Base-by-base conservation (phyloP, 2,113 vertebrate genomes). In the Mormyrus iriodes region DNA sequence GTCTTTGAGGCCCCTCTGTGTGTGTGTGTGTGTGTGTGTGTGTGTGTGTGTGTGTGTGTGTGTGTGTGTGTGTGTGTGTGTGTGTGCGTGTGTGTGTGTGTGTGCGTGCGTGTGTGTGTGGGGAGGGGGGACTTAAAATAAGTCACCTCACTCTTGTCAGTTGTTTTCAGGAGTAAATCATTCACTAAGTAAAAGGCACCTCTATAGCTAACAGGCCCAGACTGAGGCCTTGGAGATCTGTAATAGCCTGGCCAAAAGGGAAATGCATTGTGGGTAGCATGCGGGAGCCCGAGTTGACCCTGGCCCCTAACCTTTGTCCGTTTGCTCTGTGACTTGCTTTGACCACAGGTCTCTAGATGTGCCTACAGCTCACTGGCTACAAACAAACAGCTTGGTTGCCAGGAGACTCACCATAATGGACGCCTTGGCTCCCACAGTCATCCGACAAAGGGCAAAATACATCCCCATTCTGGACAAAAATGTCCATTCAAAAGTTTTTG, bases 371-470 rank as follows among this genome's bases (percentile, higher is more conserved):
- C 39, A 89, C 58, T 97, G 96, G 97, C 94, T 97, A 21, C 95
- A 94, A 91, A 94, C 58, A 21, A 93, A 96, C 7, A 93, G 96
- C 65, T 93, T 97, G 90, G 92, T 91, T 53, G 95, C 96, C 84
- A 95, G 90, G 91, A 91, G 92, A 89, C 96, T 97, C 83, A 97
- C 97, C 83, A 91, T 97, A 90, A 93, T 94, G 93, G 95, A 97
- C 88, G 94, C 93, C 85, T 92, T 97, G 91, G 94, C 94, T 2
- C 87, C 93, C 21, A 90, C 94, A 0, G 83, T 93, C 2, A 85
- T 96, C 58, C 91, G 93, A 86, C 95, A 92, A 79, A 91, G 19
- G 17, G 86, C 93, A 49, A 96, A 94, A 91, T 95, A 95, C 7
- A 61, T 96, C 69, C 94, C 96, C 52, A 69, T 96, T 92, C 92